Percentiles rank a stretch among this genome's conserved stretches.
phyloP scores from a whole-genome alignment of 2,113 vertebrate genomes.

The Etheostoma spectabile region DNA sequence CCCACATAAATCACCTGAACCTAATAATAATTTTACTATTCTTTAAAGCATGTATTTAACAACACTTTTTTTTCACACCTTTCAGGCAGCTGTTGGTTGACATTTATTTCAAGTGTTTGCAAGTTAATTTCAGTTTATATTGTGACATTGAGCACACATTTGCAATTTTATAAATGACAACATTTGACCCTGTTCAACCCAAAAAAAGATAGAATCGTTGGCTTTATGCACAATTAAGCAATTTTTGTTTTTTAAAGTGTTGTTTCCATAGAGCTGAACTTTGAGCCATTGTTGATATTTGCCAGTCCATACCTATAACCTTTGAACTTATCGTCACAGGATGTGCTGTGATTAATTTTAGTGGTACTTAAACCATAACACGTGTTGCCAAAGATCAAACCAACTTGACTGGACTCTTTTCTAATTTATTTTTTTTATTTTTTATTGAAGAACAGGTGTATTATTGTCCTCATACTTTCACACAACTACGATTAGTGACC shows the following conservation, averaged over 20 bases:
- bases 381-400: neutral
- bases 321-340: neutral
- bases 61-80: neutral
- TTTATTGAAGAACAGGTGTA: neutral
- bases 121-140: neutral
- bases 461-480: neutral
- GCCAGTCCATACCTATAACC: conserved; percentile 9
- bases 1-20: neutral
- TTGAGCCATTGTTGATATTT: conserved; percentile 21
- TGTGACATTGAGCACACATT: neutral
- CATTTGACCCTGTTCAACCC: neutral
- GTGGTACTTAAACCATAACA: neutral
- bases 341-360: neutral
- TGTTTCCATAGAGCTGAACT: conserved; percentile 29
- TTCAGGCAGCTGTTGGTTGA: neutral
- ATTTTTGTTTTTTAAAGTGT: neutral
- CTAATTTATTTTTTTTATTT: neutral
- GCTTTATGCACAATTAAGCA: neutral
- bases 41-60: neutral
- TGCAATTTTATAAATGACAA: neutral
- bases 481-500: too few relatives aligned
- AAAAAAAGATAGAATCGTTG: neutral
- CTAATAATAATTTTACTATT: neutral
- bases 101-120: neutral
- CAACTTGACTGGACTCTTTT: neutral